These are phyloP conservation scores for Megaceryle maxima DNA, from an alignment of 2,113 vertebrate species.

Conservation along the genomic window DNA sequence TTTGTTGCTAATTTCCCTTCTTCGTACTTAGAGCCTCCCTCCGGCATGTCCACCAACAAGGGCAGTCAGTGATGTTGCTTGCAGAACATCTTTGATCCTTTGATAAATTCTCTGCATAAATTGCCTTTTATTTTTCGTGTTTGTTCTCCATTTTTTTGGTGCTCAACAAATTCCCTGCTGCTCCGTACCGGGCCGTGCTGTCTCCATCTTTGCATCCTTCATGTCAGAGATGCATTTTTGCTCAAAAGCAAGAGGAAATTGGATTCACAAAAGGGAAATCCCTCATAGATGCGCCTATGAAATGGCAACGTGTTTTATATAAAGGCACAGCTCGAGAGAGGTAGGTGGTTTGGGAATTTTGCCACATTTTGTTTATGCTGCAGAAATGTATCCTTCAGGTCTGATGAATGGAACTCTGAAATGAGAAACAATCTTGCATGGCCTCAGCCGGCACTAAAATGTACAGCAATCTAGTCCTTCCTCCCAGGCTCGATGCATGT, in stretches of 20 bases:
- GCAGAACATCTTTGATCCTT: neutral
- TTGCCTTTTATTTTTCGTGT: conserved; percentile 28
- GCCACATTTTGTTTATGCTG: neutral
- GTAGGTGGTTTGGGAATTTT: neutral
- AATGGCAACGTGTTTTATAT: neutral
- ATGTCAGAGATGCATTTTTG: neutral
- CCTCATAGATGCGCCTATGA: neutral
- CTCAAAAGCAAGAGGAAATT: neutral
- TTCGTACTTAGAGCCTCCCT: neutral
- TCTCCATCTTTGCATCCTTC: neutral
- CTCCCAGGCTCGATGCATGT: neutral
- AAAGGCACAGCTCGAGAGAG: neutral
- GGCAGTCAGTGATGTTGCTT: neutral
- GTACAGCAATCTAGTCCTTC: neutral
- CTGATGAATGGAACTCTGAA: neutral
- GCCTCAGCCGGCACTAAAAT: neutral
- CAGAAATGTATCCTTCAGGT: neutral
- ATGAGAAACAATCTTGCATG: neutral
- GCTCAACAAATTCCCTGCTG: neutral
- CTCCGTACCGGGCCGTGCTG: neutral
- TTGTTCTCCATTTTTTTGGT: neutral
- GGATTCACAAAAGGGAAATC: conserved; percentile 15
- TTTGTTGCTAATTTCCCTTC: neutral
- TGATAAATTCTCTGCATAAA: neutral
- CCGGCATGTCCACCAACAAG: neutral